These are phyloP conservation scores for Apaloderma vittatum DNA, from an alignment of 2,113 vertebrate genomes.

Conservation along the genomic window DNA sequence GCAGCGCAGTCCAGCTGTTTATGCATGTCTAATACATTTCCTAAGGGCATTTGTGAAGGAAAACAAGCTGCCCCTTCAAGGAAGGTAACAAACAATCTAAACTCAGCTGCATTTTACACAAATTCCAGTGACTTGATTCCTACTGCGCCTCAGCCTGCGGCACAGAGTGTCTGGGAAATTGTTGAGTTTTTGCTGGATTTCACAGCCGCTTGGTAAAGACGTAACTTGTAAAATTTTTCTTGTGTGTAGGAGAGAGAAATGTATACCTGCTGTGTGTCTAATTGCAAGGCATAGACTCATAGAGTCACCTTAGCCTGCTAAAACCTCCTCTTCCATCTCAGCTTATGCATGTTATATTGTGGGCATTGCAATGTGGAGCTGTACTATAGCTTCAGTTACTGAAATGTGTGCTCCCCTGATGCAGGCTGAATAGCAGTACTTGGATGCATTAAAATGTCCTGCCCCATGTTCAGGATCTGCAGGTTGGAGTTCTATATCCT, in stretches of 20 bases:
- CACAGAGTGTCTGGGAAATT: not conserved
- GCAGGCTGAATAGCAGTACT: not conserved
- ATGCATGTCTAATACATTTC: slow-evolving; percentile 26
- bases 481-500: not conserved
- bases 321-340: not conserved
- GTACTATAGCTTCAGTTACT: not conserved
- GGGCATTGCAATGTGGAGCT: not conserved
- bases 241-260: not conserved
- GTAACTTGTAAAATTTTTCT: not conserved
- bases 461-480: not conserved
- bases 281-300: not conserved
- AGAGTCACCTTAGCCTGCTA: not conserved
- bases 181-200: not conserved
- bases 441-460: not conserved
- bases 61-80: slow-evolving; percentile 41
- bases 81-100: slow-evolving; percentile 20
- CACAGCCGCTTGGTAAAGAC: not conserved
- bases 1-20: slow-evolving; percentile 48
- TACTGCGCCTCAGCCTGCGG: not conserved
- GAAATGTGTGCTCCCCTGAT: not conserved
- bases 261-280: not conserved
- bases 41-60: not conserved
- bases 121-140: not conserved
- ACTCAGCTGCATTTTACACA: slow-evolving; percentile 8
- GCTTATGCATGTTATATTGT: not conserved